Evolutionary conservation across 2,888 invertebrate species (phyloP).

Genomic region (Gerris lacustris): DNA sequence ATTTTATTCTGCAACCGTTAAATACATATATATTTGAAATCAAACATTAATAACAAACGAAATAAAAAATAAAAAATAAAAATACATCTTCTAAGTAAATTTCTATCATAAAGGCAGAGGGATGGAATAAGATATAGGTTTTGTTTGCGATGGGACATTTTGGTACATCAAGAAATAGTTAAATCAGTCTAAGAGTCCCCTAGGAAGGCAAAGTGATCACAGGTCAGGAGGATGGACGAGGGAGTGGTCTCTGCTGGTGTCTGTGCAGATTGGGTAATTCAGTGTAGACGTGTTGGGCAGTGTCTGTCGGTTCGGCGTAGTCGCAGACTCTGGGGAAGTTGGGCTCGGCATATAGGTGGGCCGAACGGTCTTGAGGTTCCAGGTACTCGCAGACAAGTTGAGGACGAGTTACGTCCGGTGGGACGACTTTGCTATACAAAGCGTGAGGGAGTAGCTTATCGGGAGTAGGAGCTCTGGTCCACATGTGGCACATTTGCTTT

Average conservation of each 20-base stretch:
- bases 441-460: conserved; percentile 45
- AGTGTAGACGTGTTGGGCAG: conserved; percentile 41
- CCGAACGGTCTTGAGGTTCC: conserved; percentile 39
- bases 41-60: no score
- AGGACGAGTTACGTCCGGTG: conserved; percentile 40
- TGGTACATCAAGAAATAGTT: neutral
- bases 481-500: conserved; percentile 35
- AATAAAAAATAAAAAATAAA: no score
- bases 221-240: neutral
- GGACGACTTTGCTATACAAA: conserved; percentile 32
- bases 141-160: no score
- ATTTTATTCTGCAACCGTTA: no score
- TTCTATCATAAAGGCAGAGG: no score
- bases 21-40: no score
- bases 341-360: conserved; percentile 50
- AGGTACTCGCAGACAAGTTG: conserved; percentile 39
- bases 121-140: no score
- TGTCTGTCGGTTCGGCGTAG: conserved; percentile 46
- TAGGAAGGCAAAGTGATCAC: conserved; percentile 1
- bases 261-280: conserved; percentile 44
- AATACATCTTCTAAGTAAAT: no score
- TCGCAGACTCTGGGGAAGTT: conserved; percentile 38
- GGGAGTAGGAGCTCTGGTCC: conserved; percentile 47
- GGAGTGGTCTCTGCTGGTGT: conserved; percentile 50
- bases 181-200: neutral